These are phyloP conservation scores for Sialia sialis DNA, from an alignment of 2,113 vertebrate genomes.

Conservation along the genomic window DNA sequence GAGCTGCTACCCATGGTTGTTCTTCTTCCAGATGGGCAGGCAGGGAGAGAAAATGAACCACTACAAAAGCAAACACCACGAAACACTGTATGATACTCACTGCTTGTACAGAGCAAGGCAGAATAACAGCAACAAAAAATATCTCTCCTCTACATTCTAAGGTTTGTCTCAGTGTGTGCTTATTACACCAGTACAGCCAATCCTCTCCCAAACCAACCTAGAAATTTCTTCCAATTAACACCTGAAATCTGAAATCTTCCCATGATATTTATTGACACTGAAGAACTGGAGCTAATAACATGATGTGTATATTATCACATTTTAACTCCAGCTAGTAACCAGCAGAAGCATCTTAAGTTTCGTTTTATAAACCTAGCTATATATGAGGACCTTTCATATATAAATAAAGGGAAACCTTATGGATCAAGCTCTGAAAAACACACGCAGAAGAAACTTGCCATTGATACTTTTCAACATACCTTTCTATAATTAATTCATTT, in stretches of 20 bases:
- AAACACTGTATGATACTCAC: neutral
- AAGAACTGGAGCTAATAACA: neutral
- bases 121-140: neutral
- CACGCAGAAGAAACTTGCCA: neutral
- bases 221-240: neutral
- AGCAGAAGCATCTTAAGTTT: neutral
- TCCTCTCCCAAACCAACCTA: neutral
- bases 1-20: neutral
- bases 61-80: neutral
- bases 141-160: neutral
- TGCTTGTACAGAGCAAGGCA: fast-evolving
- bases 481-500: neutral
- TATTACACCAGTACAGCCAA: neutral
- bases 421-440: neutral
- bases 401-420: neutral
- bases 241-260: neutral
- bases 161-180: neutral
- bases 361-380: neutral
- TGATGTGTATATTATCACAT: neutral
- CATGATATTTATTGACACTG: fast-evolving
- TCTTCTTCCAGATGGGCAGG: neutral
- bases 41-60: neutral
- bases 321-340: neutral
- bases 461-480: neutral
- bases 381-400: neutral